Percentiles rank a stretch among this genome's conserved stretches.
Evolutionary conservation across 2,888 invertebrate genomes (phyloP).

Genomic region (Limenitis arthemis): DNA sequence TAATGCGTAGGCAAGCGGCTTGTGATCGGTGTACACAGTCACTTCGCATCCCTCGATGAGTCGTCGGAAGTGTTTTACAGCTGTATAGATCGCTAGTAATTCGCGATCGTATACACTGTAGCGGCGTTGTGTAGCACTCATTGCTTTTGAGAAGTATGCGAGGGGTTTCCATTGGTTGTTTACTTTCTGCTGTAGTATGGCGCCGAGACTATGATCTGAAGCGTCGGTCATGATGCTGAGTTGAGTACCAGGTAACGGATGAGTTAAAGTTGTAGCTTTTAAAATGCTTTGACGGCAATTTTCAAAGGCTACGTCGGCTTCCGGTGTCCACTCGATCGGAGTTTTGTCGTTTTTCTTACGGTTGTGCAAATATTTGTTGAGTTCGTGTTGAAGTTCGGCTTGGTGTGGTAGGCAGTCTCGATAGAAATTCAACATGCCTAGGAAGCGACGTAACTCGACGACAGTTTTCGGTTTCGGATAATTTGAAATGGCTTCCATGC

Average conservation of each 20-base stretch:
- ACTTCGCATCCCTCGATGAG: background rate
- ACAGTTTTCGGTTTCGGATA: background rate
- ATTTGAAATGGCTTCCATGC: background rate
- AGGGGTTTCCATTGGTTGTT: conserved; percentile 2
- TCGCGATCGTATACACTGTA: conserved; percentile 3
- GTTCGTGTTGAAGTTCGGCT: too few species aligned
- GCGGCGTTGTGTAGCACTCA: conserved; percentile 13
- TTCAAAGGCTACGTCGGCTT: conserved; percentile 3
- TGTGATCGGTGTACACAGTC: conserved; percentile 8
- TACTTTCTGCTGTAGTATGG: conserved; percentile 25
- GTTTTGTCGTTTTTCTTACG: too few species aligned
- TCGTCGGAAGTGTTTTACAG: conserved; percentile 1
- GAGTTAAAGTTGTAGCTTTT: conserved; percentile 2
- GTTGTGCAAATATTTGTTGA: too few species aligned
- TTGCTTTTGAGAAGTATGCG: conserved; percentile 28
- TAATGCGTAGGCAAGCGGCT: conserved; percentile 2
- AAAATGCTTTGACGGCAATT: background rate
- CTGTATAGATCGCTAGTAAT: conserved; percentile 2
- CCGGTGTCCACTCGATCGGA: too few species aligned
- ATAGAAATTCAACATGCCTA: conserved; percentile 17
- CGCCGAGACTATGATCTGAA: conserved; percentile 11
- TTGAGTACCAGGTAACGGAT: background rate
- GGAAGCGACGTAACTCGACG: background rate
- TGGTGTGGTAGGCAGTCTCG: too few species aligned
- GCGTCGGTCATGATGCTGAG: conserved; percentile 11